Conservation (phyloP, 2,888 invertebrate genomes). For the Andrena camellia region DNA sequence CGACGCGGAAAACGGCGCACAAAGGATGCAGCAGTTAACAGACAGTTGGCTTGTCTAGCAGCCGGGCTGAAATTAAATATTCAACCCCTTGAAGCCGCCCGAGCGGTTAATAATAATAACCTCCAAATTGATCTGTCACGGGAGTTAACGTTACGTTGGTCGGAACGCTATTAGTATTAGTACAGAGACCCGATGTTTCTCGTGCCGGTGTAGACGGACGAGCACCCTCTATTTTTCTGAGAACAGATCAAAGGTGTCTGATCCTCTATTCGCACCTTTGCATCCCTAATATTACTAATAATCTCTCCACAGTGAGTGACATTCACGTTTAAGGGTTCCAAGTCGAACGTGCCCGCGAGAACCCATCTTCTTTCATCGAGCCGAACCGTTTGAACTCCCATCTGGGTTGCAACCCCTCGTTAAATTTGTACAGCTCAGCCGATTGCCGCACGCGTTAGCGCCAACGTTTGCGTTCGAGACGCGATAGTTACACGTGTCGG, state of each 20-base stretch:
- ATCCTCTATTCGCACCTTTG: no score
- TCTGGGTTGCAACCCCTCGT: neutral
- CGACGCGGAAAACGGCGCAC: constrained; percentile 42
- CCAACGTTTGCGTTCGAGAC: neutral
- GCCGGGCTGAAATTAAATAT: constrained; percentile 47
- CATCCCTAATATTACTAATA: no score
- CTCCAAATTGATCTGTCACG: constrained; percentile 47
- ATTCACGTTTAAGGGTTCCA: neutral
- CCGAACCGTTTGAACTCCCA: neutral
- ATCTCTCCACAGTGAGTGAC: neutral
- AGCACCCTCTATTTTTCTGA: neutral
- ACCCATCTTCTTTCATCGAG: neutral
- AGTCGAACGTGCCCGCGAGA: neutral
- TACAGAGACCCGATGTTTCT: neutral
- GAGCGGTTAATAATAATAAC: constrained; percentile 42
- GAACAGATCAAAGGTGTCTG: neutral
- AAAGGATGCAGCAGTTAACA: constrained; percentile 47
- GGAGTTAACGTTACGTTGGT: constrained; percentile 6
- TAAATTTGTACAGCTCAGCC: constrained; percentile 10
- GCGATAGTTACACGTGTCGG: constrained; percentile 19
- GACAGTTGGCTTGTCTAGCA: constrained; percentile 52
- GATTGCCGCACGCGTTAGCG: neutral
- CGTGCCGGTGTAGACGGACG: neutral
- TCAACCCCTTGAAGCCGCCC: constrained; percentile 1
- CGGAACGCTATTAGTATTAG: neutral